Base-by-base conservation (phyloP, 2,888 invertebrate species). In the Eristalinus sepulchralis region DNA sequence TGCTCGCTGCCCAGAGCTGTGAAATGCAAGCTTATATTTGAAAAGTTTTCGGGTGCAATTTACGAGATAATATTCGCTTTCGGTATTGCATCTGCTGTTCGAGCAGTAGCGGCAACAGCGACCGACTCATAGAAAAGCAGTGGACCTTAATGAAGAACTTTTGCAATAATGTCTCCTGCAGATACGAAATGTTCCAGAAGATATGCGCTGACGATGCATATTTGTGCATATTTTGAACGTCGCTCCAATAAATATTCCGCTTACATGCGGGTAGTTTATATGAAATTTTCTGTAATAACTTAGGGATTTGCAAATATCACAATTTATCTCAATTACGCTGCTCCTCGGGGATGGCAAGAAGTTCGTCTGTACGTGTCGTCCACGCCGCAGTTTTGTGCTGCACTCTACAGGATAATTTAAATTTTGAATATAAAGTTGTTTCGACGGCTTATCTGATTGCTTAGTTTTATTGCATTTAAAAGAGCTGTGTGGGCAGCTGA, bases 241-340 rank as follows among this genome's bases (percentile, higher is more conserved):
- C 33, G 70, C 53, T 47, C 85, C 55, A 77, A 85, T 85, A 83
- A 86, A 70, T 73, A 24, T 63, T 62, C 62, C 24, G 59, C 70
- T 77, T 77, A 71, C 39, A 72, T 71, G 82, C 67, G 64, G 60
- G 71, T 75, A 72, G 81, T 76, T 85, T 75, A 83, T 71, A 83
- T 73, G 27, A 59, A 86, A 70, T 76, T 77, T 68, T 70, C 20
- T 66, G 75, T 39, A 83, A 83, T 86, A 83, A 78, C 70, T 86
- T 57, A 63, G 62, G 57, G 81, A 81, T 81, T 75, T 81, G 81
- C 75, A 81, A 75, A 79, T 66, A 78, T 83, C 75, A 66, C 78
- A 86, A 86, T 86, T 86, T 86, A 86, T 86, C 86, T 86, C 83
- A 86, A 86, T 86, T 86, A 83, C 34, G 62, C 22, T 66, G 55